phyloP scores from a whole-genome alignment of 2,888 invertebrate genomes.

The Nomada ferruginata region DNA sequence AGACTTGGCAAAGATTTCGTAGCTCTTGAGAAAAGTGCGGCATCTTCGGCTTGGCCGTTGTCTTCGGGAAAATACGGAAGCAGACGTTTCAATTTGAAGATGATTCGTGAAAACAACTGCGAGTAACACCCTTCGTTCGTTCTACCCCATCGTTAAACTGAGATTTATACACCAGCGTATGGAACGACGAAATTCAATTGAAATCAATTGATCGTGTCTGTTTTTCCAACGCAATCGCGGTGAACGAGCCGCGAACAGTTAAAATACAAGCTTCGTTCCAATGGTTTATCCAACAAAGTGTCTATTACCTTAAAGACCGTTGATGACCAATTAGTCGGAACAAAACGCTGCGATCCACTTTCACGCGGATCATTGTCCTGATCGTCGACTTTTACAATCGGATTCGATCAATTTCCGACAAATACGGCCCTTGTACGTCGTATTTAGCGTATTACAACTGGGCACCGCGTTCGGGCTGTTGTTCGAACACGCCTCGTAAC shows the following conservation, averaged over 20 bases:
- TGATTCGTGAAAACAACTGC: conserved; percentile 6
- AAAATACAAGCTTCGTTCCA: conserved; percentile 7
- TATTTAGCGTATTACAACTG: conserved; percentile 61
- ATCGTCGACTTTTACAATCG: conserved; percentile 41
- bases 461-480: conserved; percentile 19
- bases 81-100: conserved; percentile 41
- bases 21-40: conserved; percentile 41
- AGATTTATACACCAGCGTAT: not conserved
- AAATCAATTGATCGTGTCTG: conserved; percentile 8
- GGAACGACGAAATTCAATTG: not conserved
- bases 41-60: conserved; percentile 15
- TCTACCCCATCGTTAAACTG: not conserved
- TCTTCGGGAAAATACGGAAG: not conserved
- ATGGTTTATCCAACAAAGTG: conserved; percentile 20
- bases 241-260: not conserved
- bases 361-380: conserved; percentile 21
- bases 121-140: too few species aligned
- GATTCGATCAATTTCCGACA: conserved; percentile 59
- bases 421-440: conserved; percentile 34
- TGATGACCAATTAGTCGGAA: conserved; percentile 35
- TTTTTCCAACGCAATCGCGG: not conserved
- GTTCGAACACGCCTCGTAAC: conserved; percentile 51
- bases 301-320: conserved; percentile 28
- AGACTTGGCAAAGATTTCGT: conserved; percentile 67
- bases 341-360: conserved; percentile 4